A percentile compares a stretch with the other conserved stretches of the same genome.
Evolutionary conservation across 2,113 vertebrate species (phyloP).

Genomic region (Jacana jacana): DNA sequence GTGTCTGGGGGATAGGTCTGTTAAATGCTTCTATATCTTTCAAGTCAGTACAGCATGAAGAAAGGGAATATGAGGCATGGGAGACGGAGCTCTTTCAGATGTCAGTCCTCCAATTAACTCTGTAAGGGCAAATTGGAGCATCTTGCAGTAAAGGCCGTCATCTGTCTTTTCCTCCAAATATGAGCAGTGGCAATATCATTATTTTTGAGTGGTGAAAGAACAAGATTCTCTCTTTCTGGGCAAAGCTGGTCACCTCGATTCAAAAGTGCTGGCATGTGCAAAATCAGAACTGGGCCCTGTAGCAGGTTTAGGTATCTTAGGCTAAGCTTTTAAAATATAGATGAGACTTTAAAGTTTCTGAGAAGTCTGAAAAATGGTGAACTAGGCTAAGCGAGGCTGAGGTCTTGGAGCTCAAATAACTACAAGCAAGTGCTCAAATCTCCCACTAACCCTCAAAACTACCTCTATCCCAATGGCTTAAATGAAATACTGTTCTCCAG

Average conservation of each 20-base stretch:
- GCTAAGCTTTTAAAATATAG: neutral
- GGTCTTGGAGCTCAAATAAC: neutral
- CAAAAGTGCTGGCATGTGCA: neutral
- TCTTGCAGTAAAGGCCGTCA: neutral
- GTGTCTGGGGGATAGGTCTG: neutral
- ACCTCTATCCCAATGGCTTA: neutral
- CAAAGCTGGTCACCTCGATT: neutral
- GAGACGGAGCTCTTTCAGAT: neutral
- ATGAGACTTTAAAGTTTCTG: neutral
- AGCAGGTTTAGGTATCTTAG: neutral
- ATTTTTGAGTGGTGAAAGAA: neutral
- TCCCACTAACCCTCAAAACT: neutral
- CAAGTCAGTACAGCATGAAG: neutral
- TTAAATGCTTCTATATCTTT: neutral
- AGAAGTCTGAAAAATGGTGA: neutral
- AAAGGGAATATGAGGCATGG: neutral
- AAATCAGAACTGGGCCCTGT: neutral
- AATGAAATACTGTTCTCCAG: neutral
- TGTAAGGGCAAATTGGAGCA: neutral
- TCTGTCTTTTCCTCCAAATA: neutral
- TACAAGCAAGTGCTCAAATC: neutral
- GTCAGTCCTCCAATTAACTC: constrained; percentile 2
- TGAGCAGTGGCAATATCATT: neutral
- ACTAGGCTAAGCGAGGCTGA: neutral
- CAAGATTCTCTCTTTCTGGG: neutral